Conservation (phyloP, 2,113 vertebrate genomes). For the Rhinogobius similis region DNA sequence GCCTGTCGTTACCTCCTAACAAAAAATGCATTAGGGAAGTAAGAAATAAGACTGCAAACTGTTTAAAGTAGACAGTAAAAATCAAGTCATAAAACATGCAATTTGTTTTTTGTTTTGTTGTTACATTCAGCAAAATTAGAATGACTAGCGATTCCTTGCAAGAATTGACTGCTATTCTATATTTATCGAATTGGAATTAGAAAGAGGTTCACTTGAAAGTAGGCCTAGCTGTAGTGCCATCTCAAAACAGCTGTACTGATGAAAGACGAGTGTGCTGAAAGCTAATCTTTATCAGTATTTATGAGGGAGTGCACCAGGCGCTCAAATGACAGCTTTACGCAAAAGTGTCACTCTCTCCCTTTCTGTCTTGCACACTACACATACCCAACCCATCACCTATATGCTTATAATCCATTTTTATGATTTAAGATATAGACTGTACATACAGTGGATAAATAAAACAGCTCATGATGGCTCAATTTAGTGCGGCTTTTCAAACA, state of each 20-base stretch:
- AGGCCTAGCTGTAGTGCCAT: slow-evolving; percentile 51
- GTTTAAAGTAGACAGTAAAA: too few relatives aligned
- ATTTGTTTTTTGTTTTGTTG: too few relatives aligned
- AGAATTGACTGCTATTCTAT: too few relatives aligned
- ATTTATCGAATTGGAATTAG: too few relatives aligned
- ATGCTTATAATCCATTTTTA: neutral
- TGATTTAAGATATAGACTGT: neutral
- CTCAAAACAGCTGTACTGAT: slow-evolving; percentile 45
- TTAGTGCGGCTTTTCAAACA: too few relatives aligned
- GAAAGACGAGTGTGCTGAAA: slow-evolving; percentile 79
- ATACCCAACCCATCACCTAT: neutral
- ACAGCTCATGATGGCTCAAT: neutral
- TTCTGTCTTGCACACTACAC: slow-evolving; percentile 14
- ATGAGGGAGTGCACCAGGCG: slow-evolving; percentile 72
- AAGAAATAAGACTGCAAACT: too few relatives aligned
- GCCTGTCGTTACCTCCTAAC: too few relatives aligned
- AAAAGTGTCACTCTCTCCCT: slow-evolving; percentile 65
- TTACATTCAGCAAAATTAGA: too few relatives aligned
- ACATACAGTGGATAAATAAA: neutral
- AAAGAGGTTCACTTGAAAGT: slow-evolving; percentile 17
- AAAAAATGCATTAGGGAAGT: too few relatives aligned
- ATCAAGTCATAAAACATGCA: too few relatives aligned
- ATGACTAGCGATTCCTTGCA: too few relatives aligned
- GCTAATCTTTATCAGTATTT: slow-evolving; percentile 80
- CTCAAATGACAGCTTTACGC: slow-evolving; percentile 77